phyloP scores from a whole-genome alignment of 2,797 vertebrate species.

The Mus spretus region DNA sequence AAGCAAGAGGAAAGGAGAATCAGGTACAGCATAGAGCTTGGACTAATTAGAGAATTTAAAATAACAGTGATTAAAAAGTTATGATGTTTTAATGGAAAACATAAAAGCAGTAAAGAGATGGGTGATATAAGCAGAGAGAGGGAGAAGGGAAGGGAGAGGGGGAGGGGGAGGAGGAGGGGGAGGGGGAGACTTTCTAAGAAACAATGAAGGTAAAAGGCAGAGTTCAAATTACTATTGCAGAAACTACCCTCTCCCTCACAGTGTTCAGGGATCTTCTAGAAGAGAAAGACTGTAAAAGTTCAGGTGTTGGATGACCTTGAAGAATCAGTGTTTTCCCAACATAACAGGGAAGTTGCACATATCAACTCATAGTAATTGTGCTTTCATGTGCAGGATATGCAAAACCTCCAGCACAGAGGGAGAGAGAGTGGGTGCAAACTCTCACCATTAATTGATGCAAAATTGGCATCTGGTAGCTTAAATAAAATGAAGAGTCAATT shows the following conservation, averaged over 20 bases:
- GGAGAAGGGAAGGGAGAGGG: not conserved
- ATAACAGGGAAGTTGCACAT: not conserved
- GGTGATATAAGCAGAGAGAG: not conserved
- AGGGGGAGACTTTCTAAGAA: not conserved
- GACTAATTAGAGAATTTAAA: slow-evolving; percentile 30
- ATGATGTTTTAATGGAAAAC: not conserved
- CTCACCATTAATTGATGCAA: not conserved
- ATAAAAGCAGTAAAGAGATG: not conserved
- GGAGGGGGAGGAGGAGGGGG: not conserved
- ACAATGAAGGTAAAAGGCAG: not conserved
- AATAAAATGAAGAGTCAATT: not conserved
- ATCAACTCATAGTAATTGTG: not conserved
- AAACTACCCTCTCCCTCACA: not conserved
- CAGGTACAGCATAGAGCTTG: not conserved
- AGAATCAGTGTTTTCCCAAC: not conserved
- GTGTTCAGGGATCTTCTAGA: no score
- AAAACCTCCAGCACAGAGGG: not conserved
- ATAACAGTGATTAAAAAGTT: not conserved
- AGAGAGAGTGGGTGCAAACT: not conserved
- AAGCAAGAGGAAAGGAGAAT: not conserved
- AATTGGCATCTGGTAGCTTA: not conserved
- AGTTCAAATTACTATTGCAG: not conserved
- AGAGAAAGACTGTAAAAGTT: not conserved
- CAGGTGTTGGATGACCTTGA: not conserved
- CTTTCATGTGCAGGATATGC: no score